These are phyloP conservation scores for Artibeus lituratus DNA, from an alignment of 2,797 vertebrate species.

Conservation along the genomic window DNA sequence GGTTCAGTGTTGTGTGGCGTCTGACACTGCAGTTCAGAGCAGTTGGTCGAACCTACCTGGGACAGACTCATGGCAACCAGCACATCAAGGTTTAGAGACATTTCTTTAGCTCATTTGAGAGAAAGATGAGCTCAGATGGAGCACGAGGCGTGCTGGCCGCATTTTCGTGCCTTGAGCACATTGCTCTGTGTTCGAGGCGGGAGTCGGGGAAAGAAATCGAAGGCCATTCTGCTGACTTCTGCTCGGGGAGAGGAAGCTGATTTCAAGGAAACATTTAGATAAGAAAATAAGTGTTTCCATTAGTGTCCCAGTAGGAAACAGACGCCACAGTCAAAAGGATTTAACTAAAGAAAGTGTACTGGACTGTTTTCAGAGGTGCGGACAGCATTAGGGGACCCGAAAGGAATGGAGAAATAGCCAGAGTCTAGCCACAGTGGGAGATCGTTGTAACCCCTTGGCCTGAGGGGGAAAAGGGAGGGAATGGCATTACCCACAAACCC, in stretches of 20 bases:
- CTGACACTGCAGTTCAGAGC: background rate
- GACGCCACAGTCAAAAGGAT: background rate
- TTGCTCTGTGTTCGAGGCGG: background rate
- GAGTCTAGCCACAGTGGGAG: background rate
- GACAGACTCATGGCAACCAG: background rate
- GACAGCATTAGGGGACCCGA: background rate
- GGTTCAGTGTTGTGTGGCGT: background rate
- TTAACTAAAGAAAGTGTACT: background rate
- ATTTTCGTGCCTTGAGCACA: background rate
- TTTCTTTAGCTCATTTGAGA: background rate
- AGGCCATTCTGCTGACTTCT: background rate
- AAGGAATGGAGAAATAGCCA: background rate
- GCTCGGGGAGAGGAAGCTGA: background rate
- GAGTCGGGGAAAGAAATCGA: background rate
- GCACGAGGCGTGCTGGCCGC: background rate
- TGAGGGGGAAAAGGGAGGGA: background rate
- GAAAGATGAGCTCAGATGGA: background rate
- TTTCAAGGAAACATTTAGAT: background rate
- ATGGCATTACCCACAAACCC: background rate
- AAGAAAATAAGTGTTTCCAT: constrained; percentile 1
- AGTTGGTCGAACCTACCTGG: background rate
- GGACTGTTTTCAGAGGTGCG: background rate
- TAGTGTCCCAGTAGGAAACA: background rate
- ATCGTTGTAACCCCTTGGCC: background rate
- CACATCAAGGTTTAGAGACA: background rate